Evolutionary conservation across 2,888 invertebrate genomes (phyloP).

Genomic region (Eupithecia dodoneata): DNA sequence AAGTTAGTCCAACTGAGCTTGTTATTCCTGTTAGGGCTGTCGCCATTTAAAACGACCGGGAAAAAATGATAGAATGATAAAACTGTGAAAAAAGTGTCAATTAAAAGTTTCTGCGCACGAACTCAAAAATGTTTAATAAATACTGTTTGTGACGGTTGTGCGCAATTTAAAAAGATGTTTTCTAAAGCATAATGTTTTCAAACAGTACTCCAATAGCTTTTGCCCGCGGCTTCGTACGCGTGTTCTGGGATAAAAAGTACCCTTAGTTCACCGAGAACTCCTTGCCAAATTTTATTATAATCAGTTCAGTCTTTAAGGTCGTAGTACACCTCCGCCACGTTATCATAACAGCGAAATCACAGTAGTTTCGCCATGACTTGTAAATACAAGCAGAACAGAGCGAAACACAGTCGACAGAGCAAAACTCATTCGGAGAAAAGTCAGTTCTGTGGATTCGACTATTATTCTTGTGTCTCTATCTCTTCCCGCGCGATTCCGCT

Average conservation of each 20-base stretch:
- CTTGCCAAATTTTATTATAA: no score
- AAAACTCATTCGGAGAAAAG: no score
- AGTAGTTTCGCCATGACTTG: no score
- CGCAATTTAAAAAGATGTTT: not conserved
- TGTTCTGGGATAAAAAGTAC: not conserved
- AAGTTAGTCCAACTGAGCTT: conserved; percentile 22
- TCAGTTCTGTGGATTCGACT: no score
- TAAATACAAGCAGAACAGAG: no score
- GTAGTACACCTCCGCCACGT: no score
- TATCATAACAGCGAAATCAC: no score
- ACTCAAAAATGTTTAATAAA: not conserved
- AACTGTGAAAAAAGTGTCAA: conserved; percentile 4
- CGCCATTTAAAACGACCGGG: not conserved
- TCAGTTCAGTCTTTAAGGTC: no score
- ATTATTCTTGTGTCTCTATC: no score
- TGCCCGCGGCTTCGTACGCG: not conserved
- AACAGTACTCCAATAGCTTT: not conserved
- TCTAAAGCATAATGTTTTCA: not conserved
- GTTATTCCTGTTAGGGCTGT: conserved; percentile 18
- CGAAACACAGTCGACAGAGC: no score
- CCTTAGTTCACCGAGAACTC: no score
- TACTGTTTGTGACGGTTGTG: not conserved
- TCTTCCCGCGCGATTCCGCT: not conserved
- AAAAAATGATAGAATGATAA: not conserved
- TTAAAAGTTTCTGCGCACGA: not conserved